A percentile compares a stretch with the other conserved stretches of the same genome.
These are phyloP conservation scores for Pterocles burchelli DNA, from an alignment of 2,113 vertebrate genomes.

Conservation along the genomic window DNA sequence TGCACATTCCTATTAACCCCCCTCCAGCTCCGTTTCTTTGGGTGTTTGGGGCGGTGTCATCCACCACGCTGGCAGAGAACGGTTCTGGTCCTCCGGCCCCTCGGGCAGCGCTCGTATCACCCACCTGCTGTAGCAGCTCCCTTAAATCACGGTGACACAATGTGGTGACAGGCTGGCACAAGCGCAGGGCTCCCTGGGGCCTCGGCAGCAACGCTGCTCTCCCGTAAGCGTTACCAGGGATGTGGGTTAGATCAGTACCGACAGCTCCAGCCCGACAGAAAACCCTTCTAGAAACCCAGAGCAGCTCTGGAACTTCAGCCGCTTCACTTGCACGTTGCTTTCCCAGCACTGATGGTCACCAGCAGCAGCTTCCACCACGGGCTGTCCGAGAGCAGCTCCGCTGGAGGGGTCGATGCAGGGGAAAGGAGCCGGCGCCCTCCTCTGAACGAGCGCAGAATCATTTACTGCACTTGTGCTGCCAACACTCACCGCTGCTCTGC, in stretches of 20 bases:
- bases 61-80: background rate
- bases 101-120: accelerated
- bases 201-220: background rate
- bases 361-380: accelerated
- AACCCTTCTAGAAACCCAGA: background rate
- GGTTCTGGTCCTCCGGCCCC: no score
- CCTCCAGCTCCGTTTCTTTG: background rate
- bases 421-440: background rate
- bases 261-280: background rate
- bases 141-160: background rate
- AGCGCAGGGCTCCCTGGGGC: accelerated
- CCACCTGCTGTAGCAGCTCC: background rate
- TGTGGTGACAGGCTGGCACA: accelerated
- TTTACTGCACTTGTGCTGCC: background rate
- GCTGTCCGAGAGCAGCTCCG: background rate
- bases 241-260: background rate
- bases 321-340: background rate
- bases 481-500: background rate
- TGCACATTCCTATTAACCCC: accelerated
- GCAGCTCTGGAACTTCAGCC: background rate
- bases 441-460: background rate
- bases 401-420: background rate
- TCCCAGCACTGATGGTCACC: accelerated
- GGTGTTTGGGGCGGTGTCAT: background rate
- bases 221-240: accelerated